Percentiles rank a stretch among this genome's conserved stretches.
phyloP scores from a whole-genome alignment of 2,888 invertebrate genomes.

The Andrena dorsata region DNA sequence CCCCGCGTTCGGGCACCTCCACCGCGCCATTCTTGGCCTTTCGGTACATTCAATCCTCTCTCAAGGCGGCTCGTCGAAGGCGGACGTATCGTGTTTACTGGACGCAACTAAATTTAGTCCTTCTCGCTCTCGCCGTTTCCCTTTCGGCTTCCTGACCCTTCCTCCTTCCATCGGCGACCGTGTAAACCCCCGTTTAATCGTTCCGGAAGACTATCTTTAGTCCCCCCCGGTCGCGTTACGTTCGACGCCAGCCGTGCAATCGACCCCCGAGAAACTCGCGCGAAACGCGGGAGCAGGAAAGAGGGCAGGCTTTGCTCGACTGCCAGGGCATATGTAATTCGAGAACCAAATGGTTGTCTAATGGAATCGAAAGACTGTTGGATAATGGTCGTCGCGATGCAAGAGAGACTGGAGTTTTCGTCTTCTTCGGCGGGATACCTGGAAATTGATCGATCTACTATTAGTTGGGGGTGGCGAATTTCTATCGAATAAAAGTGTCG shows the following conservation, averaged over 20 bases:
- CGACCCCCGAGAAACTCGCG: conserved; percentile 1
- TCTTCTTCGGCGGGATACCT: too few species aligned
- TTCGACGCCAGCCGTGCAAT: neutral
- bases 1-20: neutral
- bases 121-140: conserved; percentile 62
- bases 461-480: too few species aligned
- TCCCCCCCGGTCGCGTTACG: conserved; percentile 5
- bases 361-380: too few species aligned
- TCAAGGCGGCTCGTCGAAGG: conserved; percentile 19
- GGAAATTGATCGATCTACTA: too few species aligned
- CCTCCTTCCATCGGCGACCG: conserved; percentile 35
- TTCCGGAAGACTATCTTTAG: conserved; percentile 57
- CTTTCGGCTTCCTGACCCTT: conserved; percentile 58
- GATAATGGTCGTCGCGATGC: too few species aligned
- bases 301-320: neutral
- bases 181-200: conserved; percentile 20
- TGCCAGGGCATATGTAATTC: neutral
- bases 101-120: conserved; percentile 77
- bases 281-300: neutral
- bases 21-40: conserved; percentile 52
- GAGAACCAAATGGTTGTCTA: neutral
- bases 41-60: conserved; percentile 33
- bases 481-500: too few species aligned
- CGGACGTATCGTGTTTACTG: conserved; percentile 67
- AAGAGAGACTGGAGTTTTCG: too few species aligned